phyloP scores from a whole-genome alignment of 2,888 invertebrate species.

The Muscina levida region DNA sequence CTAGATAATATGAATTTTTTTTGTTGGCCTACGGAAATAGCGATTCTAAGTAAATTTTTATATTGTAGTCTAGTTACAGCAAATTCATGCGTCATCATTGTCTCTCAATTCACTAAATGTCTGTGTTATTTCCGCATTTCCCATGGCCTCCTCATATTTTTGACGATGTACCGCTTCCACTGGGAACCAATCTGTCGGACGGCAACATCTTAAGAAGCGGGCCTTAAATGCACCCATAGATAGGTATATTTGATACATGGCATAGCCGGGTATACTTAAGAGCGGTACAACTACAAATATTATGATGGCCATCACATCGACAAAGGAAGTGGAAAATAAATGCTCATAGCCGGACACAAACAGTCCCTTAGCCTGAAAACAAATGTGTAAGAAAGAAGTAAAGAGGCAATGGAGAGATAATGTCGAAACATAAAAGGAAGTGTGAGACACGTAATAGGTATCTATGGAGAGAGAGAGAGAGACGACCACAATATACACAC shows the following conservation, averaged over 20 bases:
- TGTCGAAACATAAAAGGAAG: too few species aligned
- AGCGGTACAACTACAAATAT: conserved; percentile 71
- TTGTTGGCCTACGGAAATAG: too few species aligned
- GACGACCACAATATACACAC: too few species aligned
- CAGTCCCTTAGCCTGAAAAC: conserved; percentile 36
- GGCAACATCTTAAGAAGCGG: conserved; percentile 73
- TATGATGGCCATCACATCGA: conserved; percentile 61
- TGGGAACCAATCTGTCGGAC: conserved; percentile 79
- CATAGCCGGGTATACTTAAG: conserved; percentile 74
- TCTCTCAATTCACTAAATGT: conserved; percentile 23
- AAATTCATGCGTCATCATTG: conserved; percentile 2
- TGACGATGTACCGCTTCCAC: conserved; percentile 73
- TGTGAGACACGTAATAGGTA: too few species aligned
- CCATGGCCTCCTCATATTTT: conserved; percentile 74
- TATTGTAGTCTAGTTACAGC: too few species aligned
- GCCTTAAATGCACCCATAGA: conserved; percentile 71
- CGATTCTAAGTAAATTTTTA: too few species aligned
- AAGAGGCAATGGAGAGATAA: too few species aligned
- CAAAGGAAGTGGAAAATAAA: neutral
- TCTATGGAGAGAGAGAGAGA: too few species aligned
- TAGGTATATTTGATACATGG: conserved; percentile 70
- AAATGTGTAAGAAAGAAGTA: neutral
- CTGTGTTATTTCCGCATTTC: conserved; percentile 74
- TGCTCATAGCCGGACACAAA: conserved; percentile 59
- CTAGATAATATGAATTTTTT: too few species aligned